A percentile compares a stretch with the other conserved stretches of the same genome.
These are phyloP conservation scores for Burhinus bistriatus DNA, from an alignment of 2,113 vertebrate genomes.

Conservation along the genomic window DNA sequence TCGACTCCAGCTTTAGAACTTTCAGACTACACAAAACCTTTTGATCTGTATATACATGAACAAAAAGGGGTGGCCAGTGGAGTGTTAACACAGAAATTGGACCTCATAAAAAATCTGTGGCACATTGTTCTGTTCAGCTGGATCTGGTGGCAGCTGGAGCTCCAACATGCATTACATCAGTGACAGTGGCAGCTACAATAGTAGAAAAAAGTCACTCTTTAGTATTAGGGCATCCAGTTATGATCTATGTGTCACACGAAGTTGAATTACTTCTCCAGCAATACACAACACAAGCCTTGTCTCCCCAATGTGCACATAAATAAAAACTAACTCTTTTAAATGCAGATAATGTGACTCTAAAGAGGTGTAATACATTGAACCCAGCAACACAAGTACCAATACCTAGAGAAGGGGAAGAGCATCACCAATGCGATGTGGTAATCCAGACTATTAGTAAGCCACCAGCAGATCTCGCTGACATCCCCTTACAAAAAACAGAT, in stretches of 20 bases:
- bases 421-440: neutral
- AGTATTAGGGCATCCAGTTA: neutral
- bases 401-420: neutral
- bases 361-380: neutral
- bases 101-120: neutral
- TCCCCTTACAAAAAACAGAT: neutral
- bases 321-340: neutral
- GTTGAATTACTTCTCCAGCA: neutral
- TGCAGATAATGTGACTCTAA: neutral
- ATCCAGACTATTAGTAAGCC: neutral
- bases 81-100: neutral
- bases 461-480: rapidly evolving
- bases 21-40: neutral
- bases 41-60: neutral
- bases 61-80: neutral
- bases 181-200: neutral
- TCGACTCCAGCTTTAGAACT: neutral
- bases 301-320: neutral
- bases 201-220: neutral
- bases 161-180: neutral
- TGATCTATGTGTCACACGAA: neutral
- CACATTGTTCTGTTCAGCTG: neutral
- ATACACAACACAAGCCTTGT: rapidly evolving
- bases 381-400: neutral
- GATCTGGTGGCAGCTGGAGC: neutral